These are phyloP conservation scores for Alloscopus bannaensis DNA, from an alignment of 2,888 invertebrate genomes.

Conservation along the genomic window DNA sequence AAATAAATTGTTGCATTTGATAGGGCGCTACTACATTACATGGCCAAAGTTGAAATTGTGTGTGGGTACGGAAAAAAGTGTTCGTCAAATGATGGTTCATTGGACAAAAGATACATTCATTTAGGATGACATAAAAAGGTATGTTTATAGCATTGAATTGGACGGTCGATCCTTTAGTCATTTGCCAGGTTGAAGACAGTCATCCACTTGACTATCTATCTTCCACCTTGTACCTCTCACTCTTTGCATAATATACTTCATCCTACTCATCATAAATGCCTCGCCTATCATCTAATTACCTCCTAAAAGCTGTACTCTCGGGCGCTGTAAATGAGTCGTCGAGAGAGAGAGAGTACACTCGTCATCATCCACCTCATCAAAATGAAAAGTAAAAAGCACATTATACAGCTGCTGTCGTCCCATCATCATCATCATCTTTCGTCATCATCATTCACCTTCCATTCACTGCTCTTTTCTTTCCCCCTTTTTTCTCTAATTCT, in stretches of 20 bases:
- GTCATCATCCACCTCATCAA: slow-evolving; percentile 28
- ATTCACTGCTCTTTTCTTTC: slow-evolving; percentile 19
- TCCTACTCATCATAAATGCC: slow-evolving; percentile 63
- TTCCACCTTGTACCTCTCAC: neutral
- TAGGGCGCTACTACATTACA: neutral
- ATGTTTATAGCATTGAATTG: too few species aligned
- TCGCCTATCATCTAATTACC: slow-evolving; percentile 66
- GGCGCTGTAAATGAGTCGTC: slow-evolving; percentile 62
- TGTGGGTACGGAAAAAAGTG: too few species aligned
- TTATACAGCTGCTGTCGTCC: slow-evolving; percentile 52
- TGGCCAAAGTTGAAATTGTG: neutral
- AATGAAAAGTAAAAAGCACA: slow-evolving; percentile 28
- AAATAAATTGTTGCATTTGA: slow-evolving; percentile 24
- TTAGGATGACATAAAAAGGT: too few species aligned
- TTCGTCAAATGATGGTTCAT: too few species aligned
- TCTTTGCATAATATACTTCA: slow-evolving; percentile 55
- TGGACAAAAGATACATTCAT: too few species aligned
- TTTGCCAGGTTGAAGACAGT: slow-evolving; percentile 11
- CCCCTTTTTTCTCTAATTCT: slow-evolving; percentile 22
- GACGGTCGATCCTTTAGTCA: slow-evolving; percentile 17
- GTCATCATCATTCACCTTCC: slow-evolving; percentile 33
- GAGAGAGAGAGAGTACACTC: slow-evolving; percentile 41
- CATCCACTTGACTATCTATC: slow-evolving; percentile 22
- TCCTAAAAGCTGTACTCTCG: slow-evolving; percentile 61
- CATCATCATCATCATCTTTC: slow-evolving; percentile 17